These are phyloP conservation scores for Mastacembelus armatus DNA, from an alignment of 2,797 vertebrate genomes.

Conservation along the genomic window DNA sequence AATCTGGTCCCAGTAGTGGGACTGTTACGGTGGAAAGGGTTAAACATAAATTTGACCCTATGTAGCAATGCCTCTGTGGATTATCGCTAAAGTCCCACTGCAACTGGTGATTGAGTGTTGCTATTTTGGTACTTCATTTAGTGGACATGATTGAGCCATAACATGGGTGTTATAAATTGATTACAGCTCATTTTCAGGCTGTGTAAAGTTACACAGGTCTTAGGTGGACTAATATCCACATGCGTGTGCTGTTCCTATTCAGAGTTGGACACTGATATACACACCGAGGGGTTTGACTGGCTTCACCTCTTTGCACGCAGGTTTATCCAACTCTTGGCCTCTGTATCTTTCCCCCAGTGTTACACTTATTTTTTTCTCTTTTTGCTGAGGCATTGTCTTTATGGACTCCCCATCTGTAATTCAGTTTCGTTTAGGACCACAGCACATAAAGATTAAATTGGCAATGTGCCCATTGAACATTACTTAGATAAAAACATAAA, in stretches of 20 bases:
- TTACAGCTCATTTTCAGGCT: conserved; percentile 44
- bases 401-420: conserved; percentile 50
- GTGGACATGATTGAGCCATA: conserved; percentile 50
- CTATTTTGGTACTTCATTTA: conserved; percentile 70
- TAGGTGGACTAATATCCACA: conserved; percentile 18
- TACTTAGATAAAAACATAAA: conserved; percentile 52
- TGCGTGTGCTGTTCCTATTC: conserved; percentile 21
- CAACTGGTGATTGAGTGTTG: conserved; percentile 56
- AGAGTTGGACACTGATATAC: conserved; percentile 23
- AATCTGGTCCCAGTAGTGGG: too few relatives aligned
- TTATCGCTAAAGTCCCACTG: conserved; percentile 47
- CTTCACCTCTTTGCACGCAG: conserved; percentile 20
- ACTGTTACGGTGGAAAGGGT: too few relatives aligned
- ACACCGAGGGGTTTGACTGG: not conserved
- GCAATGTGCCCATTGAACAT: conserved; percentile 55
- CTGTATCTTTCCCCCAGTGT: conserved; percentile 21
- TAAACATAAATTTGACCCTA: conserved; percentile 57
- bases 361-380: conserved; percentile 21
- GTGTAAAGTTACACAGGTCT: conserved; percentile 37
- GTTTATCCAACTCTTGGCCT: conserved; percentile 32
- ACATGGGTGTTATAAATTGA: conserved; percentile 46
- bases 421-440: conserved; percentile 64
- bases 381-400: conserved; percentile 58
- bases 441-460: conserved; percentile 68
- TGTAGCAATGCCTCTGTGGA: conserved; percentile 37